Evolutionary conservation across 2,113 vertebrate species (phyloP).

Genomic region (Psephotus haematonotus): DNA sequence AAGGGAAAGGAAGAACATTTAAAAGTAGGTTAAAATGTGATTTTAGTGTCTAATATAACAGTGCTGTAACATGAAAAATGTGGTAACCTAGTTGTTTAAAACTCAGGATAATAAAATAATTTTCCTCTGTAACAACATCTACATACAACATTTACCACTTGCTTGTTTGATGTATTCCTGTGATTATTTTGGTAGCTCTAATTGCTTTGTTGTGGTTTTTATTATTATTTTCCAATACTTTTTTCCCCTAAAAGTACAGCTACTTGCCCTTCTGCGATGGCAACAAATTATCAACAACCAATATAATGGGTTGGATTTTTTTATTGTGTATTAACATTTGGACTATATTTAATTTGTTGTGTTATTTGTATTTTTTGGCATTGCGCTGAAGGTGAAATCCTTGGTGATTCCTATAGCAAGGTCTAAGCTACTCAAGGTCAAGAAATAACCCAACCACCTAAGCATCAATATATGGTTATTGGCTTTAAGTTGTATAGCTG

Average conservation of each 20-base stretch:
- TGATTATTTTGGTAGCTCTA: conserved; percentile 6
- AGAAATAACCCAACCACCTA: background rate
- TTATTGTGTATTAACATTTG: background rate
- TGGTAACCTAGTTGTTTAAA: background rate
- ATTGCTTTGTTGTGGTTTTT: conserved; percentile 24
- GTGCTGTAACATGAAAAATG: background rate
- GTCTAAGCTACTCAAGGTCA: conserved; percentile 48
- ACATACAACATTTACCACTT: background rate
- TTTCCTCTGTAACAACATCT: background rate
- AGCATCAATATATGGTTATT: conserved; percentile 27
- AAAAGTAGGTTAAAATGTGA: conserved; percentile 54
- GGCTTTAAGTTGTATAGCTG: conserved; percentile 16
- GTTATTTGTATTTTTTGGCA: background rate
- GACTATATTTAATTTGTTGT: background rate
- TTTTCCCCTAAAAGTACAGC: background rate
- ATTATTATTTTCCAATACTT: background rate
- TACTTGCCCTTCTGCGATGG: background rate
- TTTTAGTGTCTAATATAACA: conserved; percentile 11
- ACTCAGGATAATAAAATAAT: background rate
- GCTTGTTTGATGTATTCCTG: background rate
- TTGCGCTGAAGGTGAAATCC: background rate
- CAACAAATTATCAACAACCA: background rate
- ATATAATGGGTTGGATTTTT: background rate
- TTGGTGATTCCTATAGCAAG: background rate
- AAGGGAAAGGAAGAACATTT: conserved; percentile 38